Percentiles rank a stretch among this genome's conserved stretches.
These are phyloP conservation scores for Melanargia galathea DNA, from an alignment of 2,888 invertebrate genomes.

Conservation along the genomic window DNA sequence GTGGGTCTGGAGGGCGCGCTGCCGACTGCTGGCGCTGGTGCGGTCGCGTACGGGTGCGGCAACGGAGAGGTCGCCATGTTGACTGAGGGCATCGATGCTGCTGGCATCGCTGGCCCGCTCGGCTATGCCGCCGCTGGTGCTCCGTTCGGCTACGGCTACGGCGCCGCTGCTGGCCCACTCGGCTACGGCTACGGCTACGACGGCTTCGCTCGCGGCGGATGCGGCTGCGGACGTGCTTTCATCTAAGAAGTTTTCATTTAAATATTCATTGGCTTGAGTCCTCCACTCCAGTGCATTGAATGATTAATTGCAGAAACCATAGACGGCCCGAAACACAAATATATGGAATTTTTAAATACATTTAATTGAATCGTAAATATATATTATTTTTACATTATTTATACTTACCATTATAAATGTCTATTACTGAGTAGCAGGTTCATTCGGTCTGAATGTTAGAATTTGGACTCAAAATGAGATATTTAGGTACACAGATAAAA, in stretches of 20 bases:
- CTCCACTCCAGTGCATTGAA: too few species aligned
- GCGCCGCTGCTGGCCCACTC: conserved; percentile 27
- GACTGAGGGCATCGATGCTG: conserved; percentile 30
- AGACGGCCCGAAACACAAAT: too few species aligned
- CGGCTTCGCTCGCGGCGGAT: conserved; percentile 37
- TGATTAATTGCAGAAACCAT: too few species aligned
- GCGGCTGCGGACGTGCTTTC: conserved; percentile 42
- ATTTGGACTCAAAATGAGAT: too few species aligned
- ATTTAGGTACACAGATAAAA: too few species aligned
- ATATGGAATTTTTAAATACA: too few species aligned
- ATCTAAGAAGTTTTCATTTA: conserved; percentile 38
- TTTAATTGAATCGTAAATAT: too few species aligned
- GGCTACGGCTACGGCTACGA: conserved; percentile 43
- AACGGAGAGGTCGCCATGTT: conserved; percentile 41
- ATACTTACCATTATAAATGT: too few species aligned
- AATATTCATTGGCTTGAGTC: too few species aligned
- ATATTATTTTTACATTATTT: too few species aligned
- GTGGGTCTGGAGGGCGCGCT: conserved; percentile 38
- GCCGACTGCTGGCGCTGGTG: conserved; percentile 44
- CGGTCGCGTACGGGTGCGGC: conserved; percentile 44
- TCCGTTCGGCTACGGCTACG: conserved; percentile 22
- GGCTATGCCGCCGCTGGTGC: conserved; percentile 39
- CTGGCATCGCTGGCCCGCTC: conserved; percentile 39
- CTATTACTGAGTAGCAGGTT: too few species aligned
- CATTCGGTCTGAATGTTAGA: too few species aligned